Base-by-base conservation (phyloP, 2,797 vertebrate species). In the Sebastes reedi region DNA sequence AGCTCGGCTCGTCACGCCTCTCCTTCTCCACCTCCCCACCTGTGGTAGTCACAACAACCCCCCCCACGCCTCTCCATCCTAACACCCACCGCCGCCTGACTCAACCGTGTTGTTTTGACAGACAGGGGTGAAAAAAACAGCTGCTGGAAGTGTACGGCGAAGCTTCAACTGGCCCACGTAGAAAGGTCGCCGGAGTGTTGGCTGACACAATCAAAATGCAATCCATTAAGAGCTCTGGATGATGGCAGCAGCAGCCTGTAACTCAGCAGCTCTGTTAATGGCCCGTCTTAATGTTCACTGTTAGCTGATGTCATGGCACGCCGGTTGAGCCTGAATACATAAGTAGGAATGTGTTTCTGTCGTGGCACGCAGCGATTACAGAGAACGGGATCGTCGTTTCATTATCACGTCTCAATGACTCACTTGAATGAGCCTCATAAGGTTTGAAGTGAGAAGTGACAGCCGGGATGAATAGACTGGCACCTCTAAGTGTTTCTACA, bases 141-240 rank as follows among this genome's bases (percentile, higher is more conserved):
- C 95, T 94, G 94, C 92, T 92, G 84, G 90, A 93, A 92, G 88
- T 78, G 88, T 69, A 90, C 42, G 16, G 73, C 82, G 67, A 81
- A 83, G 84, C 73, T 76, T 86, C 78, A 92, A 87, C 86, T 88
- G 72, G 91, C 89, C 85, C 61, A 46, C 20, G 20, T 88, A 92
- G 20, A 93, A 89, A 88, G 91, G 86, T 90, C 80, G 76, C 84
- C 82, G 42, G 4, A 83, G 91, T 92, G 89, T 88, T 94, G 88
- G 88, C 87, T 95, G 95, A 94, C 92, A 95, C 94, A 94, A 95
- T 95, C 94, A 95, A 93, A 90, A 94, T 93, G 91, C 94, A 91
- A 97, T 97, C 96, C 95, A 94, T 96, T 97, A 97, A 95, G 95
- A 95, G 95, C 95, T 88, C 71, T 56, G 88, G 90, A 2, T 90